Base-by-base conservation (phyloP, 2,888 invertebrate species). In the Brachypalpus laphriformis region DNA sequence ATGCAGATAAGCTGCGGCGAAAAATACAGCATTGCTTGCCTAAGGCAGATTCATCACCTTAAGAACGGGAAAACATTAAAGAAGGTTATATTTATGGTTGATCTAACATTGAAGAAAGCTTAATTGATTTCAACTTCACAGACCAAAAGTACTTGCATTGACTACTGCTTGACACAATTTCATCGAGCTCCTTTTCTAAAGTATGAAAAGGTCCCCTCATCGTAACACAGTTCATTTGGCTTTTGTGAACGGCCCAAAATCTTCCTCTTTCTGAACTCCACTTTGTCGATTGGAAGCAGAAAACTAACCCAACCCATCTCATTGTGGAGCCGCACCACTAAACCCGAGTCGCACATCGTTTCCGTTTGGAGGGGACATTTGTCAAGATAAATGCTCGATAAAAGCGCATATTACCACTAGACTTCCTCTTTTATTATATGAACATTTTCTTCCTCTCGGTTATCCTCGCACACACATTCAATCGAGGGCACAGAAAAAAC, bases 361-460 rank as follows among this genome's bases (percentile, higher is more conserved):
- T 83, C 72, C 82, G 72, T 9, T 54, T 59, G 40, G n/a, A 74
- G 74, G 57, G 47, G 59, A 56, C 74, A 78, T 83, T 83, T 80
- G 83, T 80, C 83, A 83, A 78, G 70, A 80, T 83, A 83, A 83
- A 83, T 83, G 70, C 74, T 72, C 74, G 68, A 83, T 80, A 83
- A 83, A 83, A 75, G 83, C 83, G 83, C 83, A 80, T 80, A 83
- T 83, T 83, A 83, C 82, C 54, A 80, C 80, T 75, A 51, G 57
- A 80, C 83, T 83, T 74, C 83, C 78, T 83, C 83, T 42, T 63
- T 80, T 83, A 80, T 75, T 65, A 70, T 70, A 83, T 65, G 80
- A 83, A 83, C 70, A 80, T 83, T 78, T 70, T 57, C 70, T 75
- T 80, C 70, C 70, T 70, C 34, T 47, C 14, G 66, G 47, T 45